Base-by-base conservation (phyloP, 2,888 invertebrate species). In the Hirtodrosophila histrioides region DNA sequence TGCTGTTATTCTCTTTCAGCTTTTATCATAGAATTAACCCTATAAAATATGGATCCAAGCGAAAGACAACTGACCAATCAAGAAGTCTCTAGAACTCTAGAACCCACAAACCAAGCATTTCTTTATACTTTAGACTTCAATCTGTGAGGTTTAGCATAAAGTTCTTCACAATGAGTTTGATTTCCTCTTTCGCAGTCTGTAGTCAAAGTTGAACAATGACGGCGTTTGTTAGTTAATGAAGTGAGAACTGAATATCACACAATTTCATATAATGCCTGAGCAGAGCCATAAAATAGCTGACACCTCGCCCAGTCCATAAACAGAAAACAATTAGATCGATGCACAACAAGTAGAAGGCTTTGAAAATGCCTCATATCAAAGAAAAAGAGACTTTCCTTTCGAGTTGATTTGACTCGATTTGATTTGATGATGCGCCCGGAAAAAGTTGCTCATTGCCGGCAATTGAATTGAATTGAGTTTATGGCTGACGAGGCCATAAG, bases 381-480 rank as follows among this genome's bases (percentile, higher is more conserved):
- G 41, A 56, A 54, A 54, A 54, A 54, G 57, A 77, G 73, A 78
- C 78, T 85, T 82, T 75, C 67, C 46, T 68, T 54, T 71, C 46
- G 61, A 69, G 69, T 70, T 60, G 71, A 81, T 72, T 80, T 76
- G 69, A 69, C 48, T 65, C 65, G 56, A 72, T 76, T 76, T 78
- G 71, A 75, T 74, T 79, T 77, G 82, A 69, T 69, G 70, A 76
- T 80, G 82, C 67, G 73, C 58, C 68, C 62, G 71, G 76, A 67
- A 82, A 81, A 81, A 82, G 75, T 66, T 56, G 77, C 63, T 69
- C 61, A 75, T 78, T 56, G 62, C 46, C 36, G 60, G 54, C 79
- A 78, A 78, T 84, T 80, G 79, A 81, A 63, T 63, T 35, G 63
- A 70, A 83, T 74, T 69, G 81, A 69, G 82, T 80, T 80, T 83